Evolutionary conservation across 1,140 invertebrate species (phyloP), one percentile per base, ranked within the genome.

Genomic region (Neodiprion pinetum): DNA sequence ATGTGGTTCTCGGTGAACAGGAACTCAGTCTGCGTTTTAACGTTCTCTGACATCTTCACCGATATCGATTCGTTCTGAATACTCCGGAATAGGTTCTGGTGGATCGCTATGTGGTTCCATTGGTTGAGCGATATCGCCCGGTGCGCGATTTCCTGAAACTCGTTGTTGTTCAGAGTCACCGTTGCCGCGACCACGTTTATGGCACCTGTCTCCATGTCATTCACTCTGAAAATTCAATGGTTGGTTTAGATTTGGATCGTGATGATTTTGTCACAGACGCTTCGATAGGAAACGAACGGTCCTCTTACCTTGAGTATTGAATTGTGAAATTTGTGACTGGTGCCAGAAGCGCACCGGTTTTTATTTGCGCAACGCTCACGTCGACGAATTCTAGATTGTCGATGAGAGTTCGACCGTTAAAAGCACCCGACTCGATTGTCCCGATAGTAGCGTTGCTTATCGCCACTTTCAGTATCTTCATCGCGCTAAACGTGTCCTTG

Each of bases 261-360:
- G 28, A 40, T 5, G 28, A 40, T 40, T 40, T 40, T 5, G 1
- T 40, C 28, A 5, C 28, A 5, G 28, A 40, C 5, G 23, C 0
- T 50, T 14, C 50, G 21, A 65, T 12, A 4, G 49, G 9, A 70
- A 70, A 65, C 48, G 1, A 21, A 40, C 73, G 65, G 49, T 68
- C 17, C 50, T 79, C 87, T 89, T 86, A 94, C 93, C 86, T 91
- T 72, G 92, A 92, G 88, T 92, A 88, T 80, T 92, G 89, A 80
- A 95, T 89, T 67, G 91, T 91, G 67, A 95, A 87, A 80, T 92
- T 92, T 40, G 87, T 89, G 65, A 93, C 88, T 49, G 90, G 92
- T 12, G 92, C 93, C 70, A 87, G 88, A 65, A 95, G 86, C n/a
- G 93, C 92, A 78, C 90, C 89, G 0, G 84, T 87, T 76, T 89